A percentile compares a stretch with the other conserved stretches of the same genome.
phyloP scores from a whole-genome alignment of 2,113 vertebrate species.

The Chascanopsetta lugubris region DNA sequence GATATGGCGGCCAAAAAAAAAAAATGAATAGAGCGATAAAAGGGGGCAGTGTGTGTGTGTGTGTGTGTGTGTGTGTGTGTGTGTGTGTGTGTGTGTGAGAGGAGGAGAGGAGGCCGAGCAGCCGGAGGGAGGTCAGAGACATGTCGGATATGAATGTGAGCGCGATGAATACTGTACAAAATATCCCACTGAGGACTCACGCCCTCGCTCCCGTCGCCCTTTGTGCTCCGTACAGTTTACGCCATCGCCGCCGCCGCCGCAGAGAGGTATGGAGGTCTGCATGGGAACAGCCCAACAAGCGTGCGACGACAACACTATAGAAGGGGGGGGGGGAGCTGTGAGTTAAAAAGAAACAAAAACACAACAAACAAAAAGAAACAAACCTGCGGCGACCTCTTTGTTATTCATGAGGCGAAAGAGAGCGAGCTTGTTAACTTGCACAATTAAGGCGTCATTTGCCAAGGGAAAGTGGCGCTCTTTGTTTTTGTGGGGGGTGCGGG shows the following conservation, averaged over 20 bases:
- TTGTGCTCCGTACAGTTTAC: conserved; percentile 34
- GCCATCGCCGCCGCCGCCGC: neutral
- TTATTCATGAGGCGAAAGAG: conserved; percentile 76
- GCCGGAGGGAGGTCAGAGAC: conserved; percentile 63
- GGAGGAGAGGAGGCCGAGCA: conserved; percentile 46
- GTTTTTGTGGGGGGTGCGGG: conserved; percentile 71
- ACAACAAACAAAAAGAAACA: conserved; percentile 55
- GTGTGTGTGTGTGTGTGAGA: too few relatives aligned
- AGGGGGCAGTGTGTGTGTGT: conserved; percentile 66
- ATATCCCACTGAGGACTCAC: conserved; percentile 63
- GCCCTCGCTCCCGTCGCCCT: conserved; percentile 17
- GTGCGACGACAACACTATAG: conserved; percentile 45
- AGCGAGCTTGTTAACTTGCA: conserved; percentile 79
- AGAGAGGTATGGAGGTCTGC: conserved; percentile 35
- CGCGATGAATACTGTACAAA: conserved; percentile 66
- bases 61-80: too few relatives aligned
- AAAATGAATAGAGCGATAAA: conserved; percentile 77
- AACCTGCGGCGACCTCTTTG: conserved; percentile 70
- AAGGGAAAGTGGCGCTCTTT: conserved; percentile 73
- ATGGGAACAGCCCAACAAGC: conserved; percentile 72
- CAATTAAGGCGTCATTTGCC: conserved; percentile 83
- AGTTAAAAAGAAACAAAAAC: conserved; percentile 39
- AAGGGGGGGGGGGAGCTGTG: conserved; percentile 38
- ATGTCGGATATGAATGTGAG: conserved; percentile 58
- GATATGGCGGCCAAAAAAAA: conserved; percentile 74